Conservation (phyloP, 2,113 vertebrate species). For the Nycticryphes semicollaris region DNA sequence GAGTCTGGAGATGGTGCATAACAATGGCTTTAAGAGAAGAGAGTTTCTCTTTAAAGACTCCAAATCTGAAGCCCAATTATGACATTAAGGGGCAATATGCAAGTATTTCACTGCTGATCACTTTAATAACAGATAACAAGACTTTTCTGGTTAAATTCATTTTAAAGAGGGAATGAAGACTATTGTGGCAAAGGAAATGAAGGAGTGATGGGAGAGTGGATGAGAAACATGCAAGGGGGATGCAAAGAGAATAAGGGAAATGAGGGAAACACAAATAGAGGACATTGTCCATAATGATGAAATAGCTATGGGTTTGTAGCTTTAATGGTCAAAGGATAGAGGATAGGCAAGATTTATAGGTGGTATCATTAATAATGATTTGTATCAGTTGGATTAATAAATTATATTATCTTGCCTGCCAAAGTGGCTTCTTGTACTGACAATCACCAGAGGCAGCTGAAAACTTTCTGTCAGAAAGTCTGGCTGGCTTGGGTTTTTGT, state of each 20-base stretch:
- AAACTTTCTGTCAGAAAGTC: not conserved
- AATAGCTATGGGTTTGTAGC: not conserved
- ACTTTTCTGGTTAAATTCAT: not conserved
- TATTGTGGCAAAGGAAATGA: not conserved
- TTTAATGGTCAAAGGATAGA: not conserved
- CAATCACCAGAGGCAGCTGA: not conserved
- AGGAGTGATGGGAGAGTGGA: not conserved
- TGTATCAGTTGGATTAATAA: not conserved
- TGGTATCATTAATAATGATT: not conserved
- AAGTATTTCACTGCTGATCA: not conserved
- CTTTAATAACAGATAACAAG: not conserved
- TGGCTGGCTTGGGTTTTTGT: not conserved
- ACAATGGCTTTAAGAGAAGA: not conserved
- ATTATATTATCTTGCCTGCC: not conserved
- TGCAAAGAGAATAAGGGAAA: not conserved
- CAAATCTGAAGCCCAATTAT: not conserved
- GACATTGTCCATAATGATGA: not conserved
- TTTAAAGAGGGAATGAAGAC: not conserved
- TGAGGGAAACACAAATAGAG: not conserved
- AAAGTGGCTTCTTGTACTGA: not conserved
- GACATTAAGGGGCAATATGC: not conserved
- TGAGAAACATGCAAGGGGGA: not conserved
- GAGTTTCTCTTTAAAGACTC: not conserved
- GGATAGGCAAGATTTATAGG: not conserved
- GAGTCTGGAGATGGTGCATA: not conserved